phyloP scores from a whole-genome alignment of 2,113 vertebrate genomes.

The Serinus canaria region DNA sequence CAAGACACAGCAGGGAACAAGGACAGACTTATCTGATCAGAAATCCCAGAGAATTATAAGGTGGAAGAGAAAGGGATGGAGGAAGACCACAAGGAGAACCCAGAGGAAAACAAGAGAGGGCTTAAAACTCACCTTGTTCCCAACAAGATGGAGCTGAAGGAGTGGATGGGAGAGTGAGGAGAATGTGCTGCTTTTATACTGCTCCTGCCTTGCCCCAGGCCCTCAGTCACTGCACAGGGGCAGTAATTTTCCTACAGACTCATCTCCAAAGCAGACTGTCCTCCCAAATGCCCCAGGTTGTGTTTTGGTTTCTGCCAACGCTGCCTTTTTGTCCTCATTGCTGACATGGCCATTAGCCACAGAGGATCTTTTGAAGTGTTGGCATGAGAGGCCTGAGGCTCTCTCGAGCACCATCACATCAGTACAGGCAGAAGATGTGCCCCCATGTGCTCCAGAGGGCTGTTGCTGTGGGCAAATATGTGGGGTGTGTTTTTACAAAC shows the following conservation, averaged over 20 bases:
- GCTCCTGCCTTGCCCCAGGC: background rate
- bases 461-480: background rate
- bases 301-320: background rate
- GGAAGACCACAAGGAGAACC: background rate
- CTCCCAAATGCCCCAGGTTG: background rate
- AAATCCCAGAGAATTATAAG: background rate
- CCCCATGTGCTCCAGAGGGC: too few relatives aligned
- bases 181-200: too few relatives aligned
- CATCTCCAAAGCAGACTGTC: background rate
- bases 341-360: background rate
- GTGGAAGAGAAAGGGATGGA: background rate
- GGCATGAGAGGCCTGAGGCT: background rate
- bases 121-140: background rate
- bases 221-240: background rate
- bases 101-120: background rate
- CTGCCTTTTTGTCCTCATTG: background rate
- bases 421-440: background rate
- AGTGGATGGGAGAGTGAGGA: background rate
- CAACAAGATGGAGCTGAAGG: background rate
- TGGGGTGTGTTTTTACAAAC: background rate
- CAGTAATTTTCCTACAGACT: background rate
- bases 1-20: too few relatives aligned
- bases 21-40: background rate
- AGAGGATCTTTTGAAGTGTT: background rate
- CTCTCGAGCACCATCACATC: background rate